Base-by-base conservation (phyloP, 2,797 vertebrate genomes). In the Pempheris klunzingeri region DNA sequence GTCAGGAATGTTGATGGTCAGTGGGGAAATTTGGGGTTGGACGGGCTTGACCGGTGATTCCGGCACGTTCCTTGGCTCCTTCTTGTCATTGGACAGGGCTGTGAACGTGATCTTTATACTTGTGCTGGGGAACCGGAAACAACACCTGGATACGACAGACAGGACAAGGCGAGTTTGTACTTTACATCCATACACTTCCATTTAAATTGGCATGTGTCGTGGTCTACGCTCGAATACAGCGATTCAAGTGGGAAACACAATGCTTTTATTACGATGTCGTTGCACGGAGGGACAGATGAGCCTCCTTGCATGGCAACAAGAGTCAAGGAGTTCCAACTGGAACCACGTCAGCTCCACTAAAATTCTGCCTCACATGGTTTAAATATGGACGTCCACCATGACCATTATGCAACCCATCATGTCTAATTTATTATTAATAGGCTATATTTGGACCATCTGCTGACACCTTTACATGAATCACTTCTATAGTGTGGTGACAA, bases 101-200 rank as follows among this genome's bases (percentile, higher is more conserved):
- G 97, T 98, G 92, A 99, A 99, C 5, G 97, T 99, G 88, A 99
- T 98, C 95, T 99, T 99, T 94, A 99, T 99, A 90, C 97, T 99
- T 84, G 98, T 99, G 95, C 98, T 99, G 86, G 98, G 98, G 89
- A 99, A 99, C 84, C 98, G 96, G 91, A 99, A 98, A 81, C 97
- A 99, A 94, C 98, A 99, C 90, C 98, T 99, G 88, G 9, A 28
- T 44, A 69, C 32, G 20, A 49, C 8, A 47, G 5, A 80, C 1
- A 20, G 47, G 11, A 13, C 32, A 2, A 49, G n/a, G n/a, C 3
- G 14, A 24, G 4, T 3, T 20, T 7, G 17, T 5, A 46, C 58
- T 57, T 14, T 18, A n/a, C 9, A 18, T 22, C 0, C 2, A 24
- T 1, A 13, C 38, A n/a, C 30, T n/a, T 43, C 30, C 30, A 32